These are phyloP conservation scores for Numenius arquata DNA, from an alignment of 2,113 vertebrate species.

Conservation along the genomic window DNA sequence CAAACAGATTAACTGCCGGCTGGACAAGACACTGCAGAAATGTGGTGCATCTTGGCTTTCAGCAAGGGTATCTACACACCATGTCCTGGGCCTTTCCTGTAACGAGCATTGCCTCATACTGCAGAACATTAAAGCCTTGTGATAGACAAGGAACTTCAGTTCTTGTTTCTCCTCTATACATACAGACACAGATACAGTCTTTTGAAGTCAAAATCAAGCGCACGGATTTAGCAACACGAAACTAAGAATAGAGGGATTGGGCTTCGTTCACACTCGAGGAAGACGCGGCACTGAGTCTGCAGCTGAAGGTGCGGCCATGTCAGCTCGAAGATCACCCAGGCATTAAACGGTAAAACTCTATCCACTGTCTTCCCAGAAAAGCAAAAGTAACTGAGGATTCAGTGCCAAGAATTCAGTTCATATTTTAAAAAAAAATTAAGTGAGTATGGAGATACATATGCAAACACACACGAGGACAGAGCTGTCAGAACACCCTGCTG, in stretches of 20 bases:
- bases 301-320: fast-evolving
- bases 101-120: neutral
- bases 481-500: neutral
- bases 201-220: neutral
- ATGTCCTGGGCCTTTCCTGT: neutral
- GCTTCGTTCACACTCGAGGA: neutral
- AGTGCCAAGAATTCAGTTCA: neutral
- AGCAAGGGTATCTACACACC: neutral
- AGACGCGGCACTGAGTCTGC: neutral
- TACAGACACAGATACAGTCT: neutral
- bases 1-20: neutral
- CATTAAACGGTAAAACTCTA: neutral
- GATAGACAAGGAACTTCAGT: neutral
- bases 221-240: neutral
- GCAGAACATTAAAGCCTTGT: neutral
- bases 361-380: neutral
- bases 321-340: neutral
- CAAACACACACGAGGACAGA: neutral
- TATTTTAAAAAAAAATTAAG: neutral
- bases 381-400: neutral
- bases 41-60: neutral
- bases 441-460: neutral
- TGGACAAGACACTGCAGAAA: neutral
- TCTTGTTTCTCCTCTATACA: neutral
- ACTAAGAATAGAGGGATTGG: neutral